Conservation (phyloP, 2,113 vertebrate genomes). For the Ibidorhyncha struthersii region DNA sequence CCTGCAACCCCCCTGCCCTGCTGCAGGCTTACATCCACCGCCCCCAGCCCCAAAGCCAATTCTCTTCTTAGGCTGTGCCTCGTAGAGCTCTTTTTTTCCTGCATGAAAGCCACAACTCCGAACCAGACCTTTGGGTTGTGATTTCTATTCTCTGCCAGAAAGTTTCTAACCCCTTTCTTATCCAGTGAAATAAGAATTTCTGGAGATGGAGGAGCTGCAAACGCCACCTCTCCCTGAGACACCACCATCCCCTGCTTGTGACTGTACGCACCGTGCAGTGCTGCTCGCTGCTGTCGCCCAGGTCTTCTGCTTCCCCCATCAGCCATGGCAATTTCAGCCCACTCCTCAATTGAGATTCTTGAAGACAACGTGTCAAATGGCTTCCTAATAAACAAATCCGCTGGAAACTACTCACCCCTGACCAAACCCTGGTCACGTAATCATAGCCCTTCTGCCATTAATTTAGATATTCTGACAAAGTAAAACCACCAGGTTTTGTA, state of each 20-base stretch:
- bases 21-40: neutral
- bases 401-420: neutral
- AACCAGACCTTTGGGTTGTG: neutral
- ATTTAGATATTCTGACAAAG: neutral
- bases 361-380: neutral
- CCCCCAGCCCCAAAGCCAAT: neutral
- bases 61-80: neutral
- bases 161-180: neutral
- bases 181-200: neutral
- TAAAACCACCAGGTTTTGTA: neutral
- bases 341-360: neutral
- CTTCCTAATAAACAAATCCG: neutral
- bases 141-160: neutral
- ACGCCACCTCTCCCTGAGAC: neutral
- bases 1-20: neutral
- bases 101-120: neutral
- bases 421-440: neutral
- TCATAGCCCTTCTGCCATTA: neutral
- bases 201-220: neutral
- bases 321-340: neutral
- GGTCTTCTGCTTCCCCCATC: neutral
- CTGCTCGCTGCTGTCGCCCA: neutral
- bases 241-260: fast-evolving
- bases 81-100: neutral
- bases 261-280: fast-evolving